Evolutionary conservation across 2,888 invertebrate genomes (phyloP), one percentile per base, ranked within the genome.

Genomic region (Drosophila mercatorum): DNA sequence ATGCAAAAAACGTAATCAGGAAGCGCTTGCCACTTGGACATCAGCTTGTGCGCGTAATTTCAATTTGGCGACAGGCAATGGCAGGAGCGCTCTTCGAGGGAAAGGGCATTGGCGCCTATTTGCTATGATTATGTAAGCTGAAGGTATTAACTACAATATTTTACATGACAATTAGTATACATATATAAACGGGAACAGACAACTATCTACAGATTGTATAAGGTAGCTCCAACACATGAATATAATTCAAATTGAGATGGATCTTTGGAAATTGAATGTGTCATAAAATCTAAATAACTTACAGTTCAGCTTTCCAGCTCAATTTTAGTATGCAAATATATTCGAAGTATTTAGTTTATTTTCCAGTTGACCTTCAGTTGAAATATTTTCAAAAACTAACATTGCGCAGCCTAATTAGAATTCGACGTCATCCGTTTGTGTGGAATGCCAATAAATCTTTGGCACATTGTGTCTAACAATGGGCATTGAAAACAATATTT

Each of bases 1-100:
- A 88, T 88, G 74, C 86, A 80, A 80, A 75, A 75, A 72, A 72
- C 78, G 84, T 83, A 81, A 72, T 60, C 74, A 88, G 88, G 86
- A 86, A 86, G 82, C 83, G 71, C 44, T 56, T 52, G 62, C 64
- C 58, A 64, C 11, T 59, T 74, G 59, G 51, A 34, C 65, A 66
- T 46, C 57, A 66, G 65, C 55, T 31, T 55, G 82, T 75, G 78
- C 66, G 72, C 67, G 59, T 68, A 68, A 78, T 82, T 61, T 77
- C 22, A 77, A 77, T 70, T 69, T 46, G 28, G 2, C 52, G 72
- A 59, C 67, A 80, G 59, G 55, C 43, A 64, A 60, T 10, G 46
- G 47, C 57, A 61, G 67, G 68, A 60, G 71, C 75, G 61, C 40
- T 51, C 14, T 22, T 14, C 14, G 11, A 14, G 4, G 28, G 11